Conservation (phyloP, 2,113 vertebrate genomes). For the Proterorhinus semilunaris region DNA sequence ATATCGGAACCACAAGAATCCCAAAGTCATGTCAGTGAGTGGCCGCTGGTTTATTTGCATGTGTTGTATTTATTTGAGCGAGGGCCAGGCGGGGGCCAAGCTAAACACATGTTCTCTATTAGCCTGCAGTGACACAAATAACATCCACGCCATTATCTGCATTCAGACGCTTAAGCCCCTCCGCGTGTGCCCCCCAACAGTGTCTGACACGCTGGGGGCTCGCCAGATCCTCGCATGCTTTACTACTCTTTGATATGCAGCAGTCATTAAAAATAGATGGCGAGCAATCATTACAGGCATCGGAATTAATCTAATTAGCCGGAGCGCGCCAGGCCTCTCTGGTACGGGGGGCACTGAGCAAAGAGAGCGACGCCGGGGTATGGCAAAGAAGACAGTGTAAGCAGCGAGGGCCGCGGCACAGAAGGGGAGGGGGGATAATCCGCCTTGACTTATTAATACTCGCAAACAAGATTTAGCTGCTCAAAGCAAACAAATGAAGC, state of each 20-base stretch:
- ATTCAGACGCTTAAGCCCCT: constrained; percentile 42
- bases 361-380: constrained; percentile 63
- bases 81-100: constrained; percentile 42
- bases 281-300: constrained; percentile 79
- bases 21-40: constrained; percentile 20
- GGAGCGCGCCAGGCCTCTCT: constrained; percentile 46
- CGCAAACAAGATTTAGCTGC: constrained; percentile 78
- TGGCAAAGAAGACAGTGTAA: constrained; percentile 58
- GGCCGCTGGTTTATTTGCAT: constrained; percentile 44
- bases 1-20: constrained; percentile 31
- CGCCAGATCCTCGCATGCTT: constrained; percentile 55
- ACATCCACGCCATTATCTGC: constrained; percentile 25
- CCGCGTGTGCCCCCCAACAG: constrained; percentile 42
- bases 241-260: constrained; percentile 76
- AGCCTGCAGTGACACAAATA: constrained; percentile 52
- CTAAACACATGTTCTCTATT: constrained; percentile 57
- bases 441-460: constrained; percentile 75
- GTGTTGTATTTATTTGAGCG: constrained; percentile 25
- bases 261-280: constrained; percentile 82
- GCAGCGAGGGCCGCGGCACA: constrained; percentile 34
- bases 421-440: constrained; percentile 53
- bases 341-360: constrained; percentile 54
- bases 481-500: constrained; percentile 79
- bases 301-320: constrained; percentile 80
- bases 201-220: constrained; percentile 35